Evolutionary conservation across 2,797 vertebrate genomes (phyloP), one percentile per base, ranked within the genome.

Genomic region (Rhinophrynus dorsalis): DNA sequence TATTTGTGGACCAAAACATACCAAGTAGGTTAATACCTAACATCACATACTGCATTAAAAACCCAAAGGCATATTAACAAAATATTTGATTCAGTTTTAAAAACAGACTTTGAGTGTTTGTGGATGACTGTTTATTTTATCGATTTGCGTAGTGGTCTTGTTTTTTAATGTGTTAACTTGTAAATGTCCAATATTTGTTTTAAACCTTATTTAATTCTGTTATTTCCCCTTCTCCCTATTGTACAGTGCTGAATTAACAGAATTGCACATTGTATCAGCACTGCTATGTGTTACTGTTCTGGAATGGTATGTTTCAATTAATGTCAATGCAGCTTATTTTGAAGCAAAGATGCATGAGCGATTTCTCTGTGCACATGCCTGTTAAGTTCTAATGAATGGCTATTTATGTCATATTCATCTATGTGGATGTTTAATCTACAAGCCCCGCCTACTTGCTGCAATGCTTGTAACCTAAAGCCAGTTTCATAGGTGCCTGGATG

Each of bases 241-340:
- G 24, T 29, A 20, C 13, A 15, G 61, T 48, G 60, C 68, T 67
- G 47, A 75, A 26, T 24, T 3, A 18, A 15, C 57, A 52, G 50
- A 51, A 68, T 71, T 65, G 20, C 64, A 63, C 29, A 17, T 75
- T 77, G 75, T 50, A 54, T 78, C 12, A 62, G 48, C 29, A 64
- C 52, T 70, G 66, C 33, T 66, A 65, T 80, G 67, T 64, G 50
- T 71, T 69, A 62, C 27, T 63, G 67, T 51, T 48, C 38, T 58
- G 35, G 59, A 58, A 17, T 27, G 23, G 58, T 2, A 2, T 47
- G 63, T 37, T 0, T 63, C 42, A 45, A 65, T 69, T 42, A 57
- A 18, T 50, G 75, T 32, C 45, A 24, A 6, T 55, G 60, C 58
- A 55, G 30, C 38, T 23, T 6, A 5, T 1, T 24, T 10, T 56